These are phyloP conservation scores for Cephus sareptanus DNA, from an alignment of 2,888 invertebrate genomes.

Conservation along the genomic window DNA sequence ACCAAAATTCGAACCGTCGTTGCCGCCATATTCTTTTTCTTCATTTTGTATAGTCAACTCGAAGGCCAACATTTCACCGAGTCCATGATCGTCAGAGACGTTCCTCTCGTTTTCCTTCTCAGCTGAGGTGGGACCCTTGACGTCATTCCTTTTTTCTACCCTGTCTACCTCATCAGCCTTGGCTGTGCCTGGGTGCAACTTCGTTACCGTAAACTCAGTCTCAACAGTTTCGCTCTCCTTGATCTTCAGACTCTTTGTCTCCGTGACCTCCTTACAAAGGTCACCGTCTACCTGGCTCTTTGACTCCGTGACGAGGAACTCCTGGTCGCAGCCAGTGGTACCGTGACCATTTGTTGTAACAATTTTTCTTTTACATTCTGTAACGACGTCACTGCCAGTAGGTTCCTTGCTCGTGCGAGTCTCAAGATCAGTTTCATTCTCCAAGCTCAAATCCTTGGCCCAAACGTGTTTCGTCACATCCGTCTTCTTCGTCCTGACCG, in stretches of 20 bases:
- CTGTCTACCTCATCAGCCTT: neutral
- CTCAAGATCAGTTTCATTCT: slow-evolving; percentile 28
- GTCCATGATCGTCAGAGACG: neutral
- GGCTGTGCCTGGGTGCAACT: neutral
- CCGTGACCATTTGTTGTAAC: slow-evolving; percentile 21
- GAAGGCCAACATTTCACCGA: neutral
- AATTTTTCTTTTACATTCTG: slow-evolving; percentile 21
- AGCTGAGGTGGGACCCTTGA: neutral
- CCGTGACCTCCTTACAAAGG: slow-evolving; percentile 12
- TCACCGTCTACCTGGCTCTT: slow-evolving; percentile 2
- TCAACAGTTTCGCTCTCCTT: slow-evolving; percentile 7
- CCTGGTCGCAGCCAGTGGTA: slow-evolving; percentile 59
- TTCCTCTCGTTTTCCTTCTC: neutral
- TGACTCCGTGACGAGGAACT: slow-evolving; percentile 34
- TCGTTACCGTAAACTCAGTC: slow-evolving; percentile 15
- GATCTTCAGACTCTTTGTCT: slow-evolving; percentile 15
- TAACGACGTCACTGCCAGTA: slow-evolving; percentile 16
- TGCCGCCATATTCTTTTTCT: neutral
- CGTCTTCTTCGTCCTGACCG: slow-evolving; percentile 16
- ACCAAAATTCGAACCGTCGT: neutral
- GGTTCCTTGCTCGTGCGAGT: slow-evolving; percentile 33
- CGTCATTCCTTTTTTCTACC: neutral
- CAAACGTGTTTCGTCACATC: slow-evolving; percentile 16
- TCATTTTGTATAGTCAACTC: neutral
- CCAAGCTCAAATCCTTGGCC: slow-evolving; percentile 25